Evolutionary conservation across 2,113 vertebrate species (phyloP), one percentile per base, ranked within the genome.

Genomic region (Marmota flaviventris): DNA sequence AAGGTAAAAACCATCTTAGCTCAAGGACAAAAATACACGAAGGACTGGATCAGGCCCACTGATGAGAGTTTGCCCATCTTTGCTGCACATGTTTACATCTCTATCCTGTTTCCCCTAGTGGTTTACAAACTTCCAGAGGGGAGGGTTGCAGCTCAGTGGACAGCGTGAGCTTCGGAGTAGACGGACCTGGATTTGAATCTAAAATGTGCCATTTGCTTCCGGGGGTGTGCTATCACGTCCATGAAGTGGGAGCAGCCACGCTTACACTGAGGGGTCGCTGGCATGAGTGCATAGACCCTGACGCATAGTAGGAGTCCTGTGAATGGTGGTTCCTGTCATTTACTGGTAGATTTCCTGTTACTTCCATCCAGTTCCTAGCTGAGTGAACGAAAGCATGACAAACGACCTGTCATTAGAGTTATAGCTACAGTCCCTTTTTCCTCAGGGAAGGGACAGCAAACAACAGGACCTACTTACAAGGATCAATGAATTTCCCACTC

Each of bases 201-300:
- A 14, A 14, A 53, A 84, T 39, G 2, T 89, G 91, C 58, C 63
- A 88, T 39, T 91, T 88, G 95, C 79, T 77, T 91, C 85, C 79
- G 96, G 91, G 89, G 91, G 91, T 75, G 42, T 92, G 3, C 1
- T 94, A 83, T 95, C 85, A 94, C 51, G 48, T 65, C 73, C 70
- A 12, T 32, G 34, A 83, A 56, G 72, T 6, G 0, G 7, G 8
- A 75, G 56, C 18, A 45, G 42, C 32, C 87, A 70, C 51, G 29
- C 27, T 20, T 24, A 53, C 76, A 93, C 70, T 29, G 24, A 24
- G 56, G 91, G 12, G 9, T 3, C 58, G 18, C 8, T 70, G 14
- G 16, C 45, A 32, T 84, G 67, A 4, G 16, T 32, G 29, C 37
- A 27, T 25, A 93, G 86, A 58, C 14, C 4, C 70, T 56, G 39